Base-by-base conservation (phyloP, 2,888 invertebrate genomes). In the Ectropis crepuscularia region DNA sequence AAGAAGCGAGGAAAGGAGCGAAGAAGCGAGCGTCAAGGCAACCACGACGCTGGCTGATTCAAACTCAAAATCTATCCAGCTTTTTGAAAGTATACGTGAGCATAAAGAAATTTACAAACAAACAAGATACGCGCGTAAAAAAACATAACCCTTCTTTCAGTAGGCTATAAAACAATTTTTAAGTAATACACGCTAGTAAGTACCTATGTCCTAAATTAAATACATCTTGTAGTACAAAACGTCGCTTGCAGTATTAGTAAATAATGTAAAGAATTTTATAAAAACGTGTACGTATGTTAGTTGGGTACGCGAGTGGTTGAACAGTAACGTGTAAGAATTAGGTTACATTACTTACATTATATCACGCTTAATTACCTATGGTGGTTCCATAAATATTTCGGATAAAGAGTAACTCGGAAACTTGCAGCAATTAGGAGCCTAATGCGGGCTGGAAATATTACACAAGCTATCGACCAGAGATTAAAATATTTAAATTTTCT, bases 361-460 rank as follows among this genome's bases (percentile, higher is more conserved):
- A 72, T 58, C 64, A 63, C 70, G 71, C 6, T 9, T 83, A 79
- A 85, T 82, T 79, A 72, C 75, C 75, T 71, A 79, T 87, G 81
- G 82, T 76, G 85, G 89, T 80, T 81, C 77, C 88, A 89, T 91
- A 89, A 90, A 91, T 86, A 86, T 84, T 75, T 74, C 77, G 82
- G 85, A 87, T 88, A 88, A 86, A 83, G 72, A 70, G 73, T 74
- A 69, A 68, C 74, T 71, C 77, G 78, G 79, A 78, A 78, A 67
- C 57, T 68, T 76, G 69, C 68, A 69, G 77, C 78, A 75, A 82
- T 84, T 81, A 80, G 73, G 71, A 6, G 10, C 47, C 6, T 74
- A n/a, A 89, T 90, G 87, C 88, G 89, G 89, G 90, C 74, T 74
- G 77, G 73, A 74, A 80, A 79, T 78, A 77, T 65, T 64, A 67